Evolutionary conservation across 1,140 invertebrate genomes (phyloP).

Genomic region (Tribolium madens): DNA sequence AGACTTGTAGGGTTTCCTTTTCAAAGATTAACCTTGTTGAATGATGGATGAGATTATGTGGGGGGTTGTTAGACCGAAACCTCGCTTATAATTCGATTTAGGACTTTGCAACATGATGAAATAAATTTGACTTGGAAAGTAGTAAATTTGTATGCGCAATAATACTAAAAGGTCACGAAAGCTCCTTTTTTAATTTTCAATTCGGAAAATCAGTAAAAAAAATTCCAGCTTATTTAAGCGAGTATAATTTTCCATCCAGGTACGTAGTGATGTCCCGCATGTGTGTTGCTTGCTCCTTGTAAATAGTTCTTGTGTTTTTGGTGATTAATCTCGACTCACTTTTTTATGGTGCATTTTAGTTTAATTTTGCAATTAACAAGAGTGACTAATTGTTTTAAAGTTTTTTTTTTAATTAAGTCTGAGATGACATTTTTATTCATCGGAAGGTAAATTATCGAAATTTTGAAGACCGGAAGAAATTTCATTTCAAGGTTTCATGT

Average conservation of each 20-base stretch:
- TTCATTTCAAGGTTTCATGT: background rate
- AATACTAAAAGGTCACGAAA: background rate
- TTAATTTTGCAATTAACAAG: slow-evolving; percentile 31
- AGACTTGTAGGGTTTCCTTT: background rate
- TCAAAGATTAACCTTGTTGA: background rate
- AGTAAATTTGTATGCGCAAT: background rate
- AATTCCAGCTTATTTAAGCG: slow-evolving; percentile 22
- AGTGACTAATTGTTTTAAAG: slow-evolving; percentile 12
- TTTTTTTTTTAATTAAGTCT: slow-evolving; percentile 9
- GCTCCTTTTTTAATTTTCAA: too few relatives aligned
- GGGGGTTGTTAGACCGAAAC: background rate
- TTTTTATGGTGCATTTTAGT: slow-evolving; percentile 4
- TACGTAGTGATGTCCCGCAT: slow-evolving; percentile 22
- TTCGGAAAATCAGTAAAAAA: too few relatives aligned
- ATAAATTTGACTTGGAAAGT: background rate
- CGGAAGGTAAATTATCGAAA: slow-evolving; percentile 20
- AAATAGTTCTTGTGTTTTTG: slow-evolving; percentile 16
- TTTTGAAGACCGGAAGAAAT: background rate
- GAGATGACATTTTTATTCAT: slow-evolving; percentile 18
- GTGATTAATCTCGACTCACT: slow-evolving; percentile 26
- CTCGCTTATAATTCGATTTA: background rate
- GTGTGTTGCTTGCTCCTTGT: slow-evolving; percentile 28
- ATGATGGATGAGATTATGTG: background rate
- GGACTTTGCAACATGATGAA: background rate
- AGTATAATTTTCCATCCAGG: slow-evolving; percentile 6